Conservation (phyloP, 2,113 vertebrate genomes). For the Egretta garzetta region DNA sequence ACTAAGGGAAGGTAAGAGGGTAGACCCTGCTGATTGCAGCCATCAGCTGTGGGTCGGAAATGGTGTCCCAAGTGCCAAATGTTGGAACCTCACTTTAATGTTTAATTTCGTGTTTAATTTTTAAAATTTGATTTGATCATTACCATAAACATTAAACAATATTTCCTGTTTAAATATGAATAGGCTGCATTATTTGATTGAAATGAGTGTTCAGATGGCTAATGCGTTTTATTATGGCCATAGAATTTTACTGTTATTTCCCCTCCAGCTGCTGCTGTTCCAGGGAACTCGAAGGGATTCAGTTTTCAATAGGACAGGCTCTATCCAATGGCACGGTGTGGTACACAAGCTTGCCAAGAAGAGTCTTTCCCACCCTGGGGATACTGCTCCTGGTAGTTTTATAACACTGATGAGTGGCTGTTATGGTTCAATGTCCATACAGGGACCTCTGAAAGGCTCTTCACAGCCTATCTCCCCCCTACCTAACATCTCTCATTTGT, state of each 20-base stretch:
- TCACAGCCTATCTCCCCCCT: background rate
- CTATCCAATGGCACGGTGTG: background rate
- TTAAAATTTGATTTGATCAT: constrained; percentile 79
- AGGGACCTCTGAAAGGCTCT: constrained; percentile 47
- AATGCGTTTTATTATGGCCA: constrained; percentile 74
- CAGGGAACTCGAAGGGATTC: constrained; percentile 28
- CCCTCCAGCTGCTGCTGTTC: constrained; percentile 70
- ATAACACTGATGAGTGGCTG: constrained; percentile 11
- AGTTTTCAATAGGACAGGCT: constrained; percentile 26
- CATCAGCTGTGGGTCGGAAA: background rate
- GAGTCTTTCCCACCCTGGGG: constrained; percentile 6
- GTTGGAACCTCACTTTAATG: constrained; percentile 62
- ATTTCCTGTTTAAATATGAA: constrained; percentile 81
- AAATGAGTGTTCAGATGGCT: constrained; percentile 76
- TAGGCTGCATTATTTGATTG: constrained; percentile 70
- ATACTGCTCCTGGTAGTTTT: constrained; percentile 39
- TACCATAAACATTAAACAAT: constrained; percentile 79
- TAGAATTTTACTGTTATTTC: constrained; percentile 77
- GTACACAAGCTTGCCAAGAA: constrained; percentile 27
- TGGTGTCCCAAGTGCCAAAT: constrained; percentile 23
- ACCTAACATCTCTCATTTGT: constrained; percentile 17
- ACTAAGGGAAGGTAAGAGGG: background rate
- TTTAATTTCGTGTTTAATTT: constrained; percentile 78
- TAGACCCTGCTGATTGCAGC: background rate
- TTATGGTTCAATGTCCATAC: constrained; percentile 50